Percentiles rank a stretch among this genome's conserved stretches.
Conservation (phyloP, 2,113 vertebrate species). For the Nipponia nippon region DNA sequence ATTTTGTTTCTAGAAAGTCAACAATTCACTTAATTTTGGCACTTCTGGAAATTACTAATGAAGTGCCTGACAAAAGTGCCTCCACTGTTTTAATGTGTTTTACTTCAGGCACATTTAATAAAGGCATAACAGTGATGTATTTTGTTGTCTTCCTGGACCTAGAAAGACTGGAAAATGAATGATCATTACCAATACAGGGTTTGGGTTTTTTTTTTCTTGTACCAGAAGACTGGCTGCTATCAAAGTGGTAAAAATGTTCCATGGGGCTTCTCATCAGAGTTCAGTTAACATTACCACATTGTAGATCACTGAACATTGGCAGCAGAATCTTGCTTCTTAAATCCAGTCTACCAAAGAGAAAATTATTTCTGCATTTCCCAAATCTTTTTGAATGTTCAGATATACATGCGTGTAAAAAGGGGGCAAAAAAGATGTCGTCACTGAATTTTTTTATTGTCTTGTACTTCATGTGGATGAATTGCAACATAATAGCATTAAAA, state of each 20-base stretch:
- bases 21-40: background rate
- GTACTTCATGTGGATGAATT: background rate
- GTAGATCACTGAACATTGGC: background rate
- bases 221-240: background rate
- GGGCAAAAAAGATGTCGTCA: background rate
- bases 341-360: background rate
- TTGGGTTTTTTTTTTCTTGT: background rate
- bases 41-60: background rate
- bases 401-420: background rate
- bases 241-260: background rate
- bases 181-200: background rate
- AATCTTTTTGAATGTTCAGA: background rate
- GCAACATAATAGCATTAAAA: background rate
- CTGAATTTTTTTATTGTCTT: background rate
- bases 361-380: background rate
- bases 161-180: background rate
- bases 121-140: background rate
- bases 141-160: background rate
- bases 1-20: background rate
- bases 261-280: background rate
- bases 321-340: background rate
- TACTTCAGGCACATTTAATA: background rate
- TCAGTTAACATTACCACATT: background rate
- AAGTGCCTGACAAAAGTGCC: background rate
- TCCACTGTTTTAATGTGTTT: background rate